Evolutionary conservation across 2,888 invertebrate species (phyloP), one percentile per base, ranked within the genome.

Genomic region (Leptinotarsa tumamoca): DNA sequence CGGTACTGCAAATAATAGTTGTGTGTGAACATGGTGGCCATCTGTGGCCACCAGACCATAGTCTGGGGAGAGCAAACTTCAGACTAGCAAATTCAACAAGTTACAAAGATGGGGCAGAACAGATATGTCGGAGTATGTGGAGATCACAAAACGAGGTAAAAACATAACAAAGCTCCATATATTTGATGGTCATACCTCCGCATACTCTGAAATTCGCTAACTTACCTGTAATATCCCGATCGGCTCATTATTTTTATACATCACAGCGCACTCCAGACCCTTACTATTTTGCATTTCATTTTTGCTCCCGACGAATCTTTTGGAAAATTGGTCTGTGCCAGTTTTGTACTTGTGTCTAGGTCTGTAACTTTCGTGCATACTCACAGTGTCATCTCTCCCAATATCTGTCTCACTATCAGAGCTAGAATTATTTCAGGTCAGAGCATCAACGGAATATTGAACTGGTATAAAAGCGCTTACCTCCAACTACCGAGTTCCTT

Each of bases 171-270:
- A 33, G 33, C 7, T 7, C 10, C 33, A 10, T 33, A 33, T 33
- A 10, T 33, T 33, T 33, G 33, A 33, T 7, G 33, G 43, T 43
- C 43, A 43, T 13, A 43, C 43, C 33, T 33, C 10, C 33, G 0
- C 33, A 33, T 33, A 33, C 10, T 43, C 43, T 2, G 43, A 43
- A 43, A 10, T 13, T 43, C 33, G 27, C 68, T 15, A 15, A n/a
- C 54, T 54, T 17, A 70, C 70, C 78, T 85, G 81, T 68, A 85
- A 77, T 54, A 85, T 83, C 21, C 85, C 85, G 15, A 84, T 79
- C 10, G 85, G 85, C 78, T 82, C 82, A 18, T 82, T 79, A 71
- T 84, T 80, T 71, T 82, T 82, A 58, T 82, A 85, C 79, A 84
- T 84, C 18, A 85, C 80, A 2, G 84, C 85, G 72, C 82, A 83